A percentile compares a stretch with the other conserved stretches of the same genome.
These are phyloP conservation scores for Archaeoteleia sp. DNA, from an alignment of 2,888 invertebrate genomes.

Conservation along the genomic window DNA sequence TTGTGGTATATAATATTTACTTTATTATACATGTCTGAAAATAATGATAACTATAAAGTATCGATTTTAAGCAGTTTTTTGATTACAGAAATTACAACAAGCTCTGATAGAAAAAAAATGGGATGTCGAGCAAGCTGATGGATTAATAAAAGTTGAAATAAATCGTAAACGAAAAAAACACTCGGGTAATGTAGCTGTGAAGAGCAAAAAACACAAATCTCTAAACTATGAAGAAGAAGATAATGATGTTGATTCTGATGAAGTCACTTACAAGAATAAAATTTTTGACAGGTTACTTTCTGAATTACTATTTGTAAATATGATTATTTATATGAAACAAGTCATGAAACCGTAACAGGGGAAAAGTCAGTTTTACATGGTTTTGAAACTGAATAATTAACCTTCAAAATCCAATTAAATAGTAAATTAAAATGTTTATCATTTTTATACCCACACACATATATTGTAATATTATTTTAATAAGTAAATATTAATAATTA, in stretches of 20 bases:
- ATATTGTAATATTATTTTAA: no score
- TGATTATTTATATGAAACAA: no score
- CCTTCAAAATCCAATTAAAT: no score
- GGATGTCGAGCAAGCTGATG: constrained; percentile 64
- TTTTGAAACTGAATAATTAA: no score
- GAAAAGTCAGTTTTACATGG: no score
- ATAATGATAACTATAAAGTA: constrained; percentile 14
- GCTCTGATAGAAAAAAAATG: constrained; percentile 62
- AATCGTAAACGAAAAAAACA: constrained; percentile 31
- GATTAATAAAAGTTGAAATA: constrained; percentile 10
- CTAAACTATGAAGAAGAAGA: constrained; percentile 79
- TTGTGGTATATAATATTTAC: no score
- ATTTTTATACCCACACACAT: no score
- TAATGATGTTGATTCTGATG: constrained; percentile 78
- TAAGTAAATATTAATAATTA: no score
- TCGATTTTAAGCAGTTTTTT: constrained; percentile 32
- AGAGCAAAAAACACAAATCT: constrained; percentile 66
- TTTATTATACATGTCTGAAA: no score
- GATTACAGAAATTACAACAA: constrained; percentile 67
- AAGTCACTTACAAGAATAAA: constrained; percentile 77
- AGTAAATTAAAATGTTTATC: no score
- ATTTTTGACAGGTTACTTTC: constrained; percentile 80
- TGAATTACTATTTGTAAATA: neutral
- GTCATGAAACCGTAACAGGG: no score
- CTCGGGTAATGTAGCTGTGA: neutral